Evolutionary conservation across 2,113 vertebrate genomes (phyloP), one percentile per base, ranked within the genome.

Genomic region (Andinoacara biseriatus): DNA sequence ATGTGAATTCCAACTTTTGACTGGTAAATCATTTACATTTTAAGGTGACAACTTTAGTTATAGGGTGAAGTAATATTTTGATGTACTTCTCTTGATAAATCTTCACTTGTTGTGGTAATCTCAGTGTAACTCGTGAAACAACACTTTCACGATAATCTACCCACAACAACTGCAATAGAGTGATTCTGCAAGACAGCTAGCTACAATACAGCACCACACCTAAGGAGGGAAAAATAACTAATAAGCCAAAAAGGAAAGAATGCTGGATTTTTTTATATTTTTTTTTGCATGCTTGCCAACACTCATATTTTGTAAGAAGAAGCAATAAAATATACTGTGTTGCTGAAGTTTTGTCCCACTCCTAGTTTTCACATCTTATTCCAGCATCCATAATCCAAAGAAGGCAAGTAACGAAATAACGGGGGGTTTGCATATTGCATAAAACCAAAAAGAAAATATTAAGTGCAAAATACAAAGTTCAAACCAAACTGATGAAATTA

Each of bases 251-350:
- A 69, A 29, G 33, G 26, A 49, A 49, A 29, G 17, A 0, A 69
- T 49, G 15, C 24, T 29, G 65, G 40, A 49, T 5, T 31, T 31
- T 31, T 18, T 69, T 49, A n/a, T n/a, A n/a, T n/a, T n/a, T n/a
- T 18, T 40, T 69, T 69, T 69, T 69, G 63, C 24, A 69, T 20
- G 63, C 24, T 49, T 69, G 40, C 33, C 40, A 29, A 69, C 46
- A 69, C 15, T 49, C 9, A 69, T 3, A 29, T 69, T 46, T 69
- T 24, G 40, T 38, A 67, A 46, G 63, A 46, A 46, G 40, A 67
- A 46, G 38, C 35, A 9, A 9, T 35, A 38, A 9, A 10, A 9
- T 38, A 38, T 38, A 38, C 9, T 38, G 35, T 3, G 0, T 26
- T 67, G 40, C 46, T 46, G 63, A 67, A 26, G 14, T 40, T 67